Conservation (phyloP, 2,797 vertebrate genomes). For the Octomys mimax region DNA sequence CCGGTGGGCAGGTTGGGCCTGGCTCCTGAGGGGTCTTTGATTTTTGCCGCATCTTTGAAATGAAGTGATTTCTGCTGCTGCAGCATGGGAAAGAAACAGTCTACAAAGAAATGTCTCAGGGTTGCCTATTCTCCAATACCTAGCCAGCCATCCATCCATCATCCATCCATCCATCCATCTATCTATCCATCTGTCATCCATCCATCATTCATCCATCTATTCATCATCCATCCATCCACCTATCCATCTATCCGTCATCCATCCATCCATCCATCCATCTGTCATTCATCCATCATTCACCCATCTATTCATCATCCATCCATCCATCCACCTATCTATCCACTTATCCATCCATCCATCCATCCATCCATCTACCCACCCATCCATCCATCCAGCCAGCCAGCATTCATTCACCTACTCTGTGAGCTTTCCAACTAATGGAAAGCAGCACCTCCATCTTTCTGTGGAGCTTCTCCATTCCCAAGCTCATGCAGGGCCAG, state of each 20-base stretch:
- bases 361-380: not conserved
- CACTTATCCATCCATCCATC: not conserved
- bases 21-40: not conserved
- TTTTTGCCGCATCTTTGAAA: not conserved
- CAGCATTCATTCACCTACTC: not conserved
- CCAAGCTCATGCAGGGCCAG: not conserved
- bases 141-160: not conserved
- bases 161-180: not conserved
- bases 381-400: not conserved
- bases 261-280: not conserved
- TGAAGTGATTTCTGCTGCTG: not conserved
- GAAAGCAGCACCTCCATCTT: not conserved
- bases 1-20: not conserved
- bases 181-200: not conserved
- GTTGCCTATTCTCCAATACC: not conserved
- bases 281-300: not conserved
- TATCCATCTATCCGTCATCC: not conserved
- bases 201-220: not conserved
- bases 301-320: not conserved
- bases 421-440: not conserved
- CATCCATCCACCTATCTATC: not conserved
- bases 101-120: not conserved
- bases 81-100: not conserved
- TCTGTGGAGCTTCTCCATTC: not conserved
- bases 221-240: not conserved